phyloP scores from a whole-genome alignment of 2,888 invertebrate species.

The Melieria picta region DNA sequence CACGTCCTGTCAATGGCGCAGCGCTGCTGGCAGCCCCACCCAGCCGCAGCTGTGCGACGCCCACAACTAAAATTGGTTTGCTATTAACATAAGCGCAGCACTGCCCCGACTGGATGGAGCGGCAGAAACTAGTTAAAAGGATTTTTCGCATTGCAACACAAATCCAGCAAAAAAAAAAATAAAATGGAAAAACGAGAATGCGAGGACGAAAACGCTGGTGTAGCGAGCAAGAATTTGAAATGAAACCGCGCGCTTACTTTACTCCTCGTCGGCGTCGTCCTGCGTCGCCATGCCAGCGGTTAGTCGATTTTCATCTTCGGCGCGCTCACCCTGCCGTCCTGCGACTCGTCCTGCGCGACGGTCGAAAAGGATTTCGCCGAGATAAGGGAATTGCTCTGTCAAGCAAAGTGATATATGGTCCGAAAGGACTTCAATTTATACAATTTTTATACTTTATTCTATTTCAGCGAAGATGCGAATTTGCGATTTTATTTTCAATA shows the following conservation, averaged over 20 bases:
- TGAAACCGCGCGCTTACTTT: slow-evolving; percentile 51
- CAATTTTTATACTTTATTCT: slow-evolving; percentile 61
- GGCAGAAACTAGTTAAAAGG: neutral
- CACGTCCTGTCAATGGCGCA: no score
- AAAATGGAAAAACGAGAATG: neutral
- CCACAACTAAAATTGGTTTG: slow-evolving; percentile 34
- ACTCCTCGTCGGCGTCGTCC: slow-evolving; percentile 23
- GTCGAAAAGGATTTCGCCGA: slow-evolving; percentile 66
- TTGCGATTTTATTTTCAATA: slow-evolving; percentile 60
- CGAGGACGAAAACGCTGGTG: slow-evolving; percentile 8
- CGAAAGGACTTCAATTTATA: slow-evolving; percentile 69
- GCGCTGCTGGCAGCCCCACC: no score
- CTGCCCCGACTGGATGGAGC: neutral
- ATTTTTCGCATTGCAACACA: neutral
- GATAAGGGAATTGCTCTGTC: slow-evolving; percentile 76
- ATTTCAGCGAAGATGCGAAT: slow-evolving; percentile 56
- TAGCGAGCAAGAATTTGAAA: slow-evolving; percentile 51
- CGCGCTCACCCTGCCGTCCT: slow-evolving; percentile 22
- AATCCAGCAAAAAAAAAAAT: neutral
- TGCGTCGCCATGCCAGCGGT: slow-evolving; percentile 14
- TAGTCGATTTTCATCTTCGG: slow-evolving; percentile 42
- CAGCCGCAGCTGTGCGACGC: slow-evolving; percentile 2
- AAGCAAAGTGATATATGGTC: slow-evolving; percentile 75
- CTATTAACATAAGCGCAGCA: slow-evolving; percentile 31
- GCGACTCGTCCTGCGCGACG: slow-evolving; percentile 46